phyloP scores from a whole-genome alignment of 2,888 invertebrate species.

The Caenorhabditis sp. region DNA sequence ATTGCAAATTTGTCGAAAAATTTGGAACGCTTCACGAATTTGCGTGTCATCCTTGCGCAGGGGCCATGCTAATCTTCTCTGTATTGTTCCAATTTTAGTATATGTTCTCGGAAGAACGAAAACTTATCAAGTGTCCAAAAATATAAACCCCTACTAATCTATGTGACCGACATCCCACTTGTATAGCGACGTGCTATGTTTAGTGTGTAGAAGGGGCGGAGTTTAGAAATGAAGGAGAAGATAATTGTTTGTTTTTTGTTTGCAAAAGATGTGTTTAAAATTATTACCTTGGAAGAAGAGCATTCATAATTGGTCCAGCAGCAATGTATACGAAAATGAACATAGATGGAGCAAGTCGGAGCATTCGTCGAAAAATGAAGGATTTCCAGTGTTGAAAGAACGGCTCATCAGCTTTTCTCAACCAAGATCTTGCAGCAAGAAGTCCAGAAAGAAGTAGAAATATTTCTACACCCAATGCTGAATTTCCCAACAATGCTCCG shows the following conservation, averaged over 20 bases:
- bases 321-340: conserved; percentile 63
- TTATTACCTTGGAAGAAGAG: conserved; percentile 50
- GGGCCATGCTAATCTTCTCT: conserved; percentile 91
- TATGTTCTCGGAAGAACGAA: conserved; percentile 62
- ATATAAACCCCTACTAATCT: no score
- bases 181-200: no score
- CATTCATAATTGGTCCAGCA: conserved; percentile 56
- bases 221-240: no score
- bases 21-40: conserved; percentile 88
- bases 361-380: conserved; percentile 56
- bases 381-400: conserved; percentile 56
- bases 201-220: no score
- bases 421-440: conserved; percentile 66
- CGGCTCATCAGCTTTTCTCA: conserved; percentile 48
- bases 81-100: conserved; percentile 85
- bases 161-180: no score
- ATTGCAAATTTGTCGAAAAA: conserved; percentile 58
- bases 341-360: conserved; percentile 64
- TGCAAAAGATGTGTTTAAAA: conserved; percentile 25
- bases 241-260: neutral
- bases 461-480: conserved; percentile 67
- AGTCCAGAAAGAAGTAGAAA: conserved; percentile 67
- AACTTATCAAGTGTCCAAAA: neutral
- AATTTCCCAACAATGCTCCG: conserved; percentile 68
- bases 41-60: conserved; percentile 91